Conservation (phyloP, 2,797 vertebrate genomes). For the Hoplostethus atlanticus region DNA sequence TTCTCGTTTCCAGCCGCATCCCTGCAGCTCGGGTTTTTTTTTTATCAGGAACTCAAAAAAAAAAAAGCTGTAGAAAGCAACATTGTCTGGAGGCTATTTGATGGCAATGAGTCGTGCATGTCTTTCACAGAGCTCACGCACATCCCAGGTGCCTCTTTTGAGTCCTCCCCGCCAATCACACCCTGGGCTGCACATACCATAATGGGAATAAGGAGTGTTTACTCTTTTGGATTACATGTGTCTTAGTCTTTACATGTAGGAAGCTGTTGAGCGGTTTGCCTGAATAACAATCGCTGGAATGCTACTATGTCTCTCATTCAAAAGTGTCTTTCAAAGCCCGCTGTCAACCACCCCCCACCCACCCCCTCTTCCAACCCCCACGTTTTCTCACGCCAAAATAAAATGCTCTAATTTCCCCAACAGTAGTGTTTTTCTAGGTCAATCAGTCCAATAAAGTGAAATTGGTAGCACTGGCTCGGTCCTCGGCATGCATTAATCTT, state of each 20-base stretch:
- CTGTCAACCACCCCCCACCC: slow-evolving; percentile 26
- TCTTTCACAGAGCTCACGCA: slow-evolving; percentile 57
- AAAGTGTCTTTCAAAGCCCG: slow-evolving; percentile 77
- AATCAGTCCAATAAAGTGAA: slow-evolving; percentile 53
- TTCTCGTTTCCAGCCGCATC: slow-evolving; percentile 18
- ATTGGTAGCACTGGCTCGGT: slow-evolving; percentile 36
- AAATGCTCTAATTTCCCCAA: slow-evolving; percentile 53
- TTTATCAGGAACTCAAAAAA: slow-evolving; percentile 36
- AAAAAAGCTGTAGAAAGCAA: slow-evolving; percentile 46
- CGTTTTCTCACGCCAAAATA: slow-evolving; percentile 80
- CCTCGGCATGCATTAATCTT: slow-evolving; percentile 41
- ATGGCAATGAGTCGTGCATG: slow-evolving; percentile 45
- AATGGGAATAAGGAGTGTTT: slow-evolving; percentile 71
- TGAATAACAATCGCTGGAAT: slow-evolving; percentile 80
- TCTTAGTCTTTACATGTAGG: slow-evolving; percentile 59
- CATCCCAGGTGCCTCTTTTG: slow-evolving; percentile 68
- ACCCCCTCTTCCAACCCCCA: slow-evolving; percentile 58
- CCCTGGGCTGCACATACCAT: slow-evolving; percentile 54
- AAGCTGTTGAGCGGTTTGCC: slow-evolving; percentile 57
- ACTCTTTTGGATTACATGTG: slow-evolving; percentile 65
- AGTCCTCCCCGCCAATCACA: slow-evolving; percentile 35
- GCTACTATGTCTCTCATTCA: slow-evolving; percentile 79
- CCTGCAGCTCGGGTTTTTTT: slow-evolving; percentile 18
- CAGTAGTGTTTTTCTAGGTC: slow-evolving; percentile 60
- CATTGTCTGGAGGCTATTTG: slow-evolving; percentile 51